phyloP scores from a whole-genome alignment of 1,140 invertebrate genomes.

The Hermatobates lingyangjiaoensis region DNA sequence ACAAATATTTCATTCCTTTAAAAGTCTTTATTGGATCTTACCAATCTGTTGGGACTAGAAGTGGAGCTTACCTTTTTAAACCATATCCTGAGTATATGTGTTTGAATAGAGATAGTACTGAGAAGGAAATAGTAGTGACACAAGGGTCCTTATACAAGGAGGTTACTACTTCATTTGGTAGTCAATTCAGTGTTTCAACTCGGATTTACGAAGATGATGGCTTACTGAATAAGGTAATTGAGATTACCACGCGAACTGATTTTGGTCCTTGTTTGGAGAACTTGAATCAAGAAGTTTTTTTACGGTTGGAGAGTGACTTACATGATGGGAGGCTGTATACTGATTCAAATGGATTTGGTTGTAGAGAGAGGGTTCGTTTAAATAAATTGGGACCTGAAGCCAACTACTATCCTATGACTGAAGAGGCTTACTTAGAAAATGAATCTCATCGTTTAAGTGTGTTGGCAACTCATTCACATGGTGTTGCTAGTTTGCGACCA shows the following conservation, averaged over 20 bases:
- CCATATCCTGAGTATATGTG: neutral
- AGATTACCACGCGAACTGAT: conserved; percentile 1
- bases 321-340: conserved; percentile 1
- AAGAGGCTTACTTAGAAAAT: conserved; percentile 2
- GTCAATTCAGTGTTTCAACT: neutral
- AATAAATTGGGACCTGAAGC: neutral
- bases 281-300: neutral
- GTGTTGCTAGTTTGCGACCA: conserved; percentile 1
- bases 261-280: neutral
- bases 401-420: conserved; percentile 9
- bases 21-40: neutral
- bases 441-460: neutral
- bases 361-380: neutral
- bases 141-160: conserved; percentile 4
- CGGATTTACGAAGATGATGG: neutral
- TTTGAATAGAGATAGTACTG: neutral
- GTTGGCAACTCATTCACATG: conserved; percentile 8
- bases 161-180: neutral
- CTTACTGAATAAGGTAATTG: neutral
- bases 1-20: neutral
- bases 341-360: conserved; percentile 3
- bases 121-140: neutral
- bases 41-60: neutral
- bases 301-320: neutral
- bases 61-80: conserved; percentile 7